Evolutionary conservation across 2,797 vertebrate genomes (phyloP).

Genomic region (Anguilla marmorata): DNA sequence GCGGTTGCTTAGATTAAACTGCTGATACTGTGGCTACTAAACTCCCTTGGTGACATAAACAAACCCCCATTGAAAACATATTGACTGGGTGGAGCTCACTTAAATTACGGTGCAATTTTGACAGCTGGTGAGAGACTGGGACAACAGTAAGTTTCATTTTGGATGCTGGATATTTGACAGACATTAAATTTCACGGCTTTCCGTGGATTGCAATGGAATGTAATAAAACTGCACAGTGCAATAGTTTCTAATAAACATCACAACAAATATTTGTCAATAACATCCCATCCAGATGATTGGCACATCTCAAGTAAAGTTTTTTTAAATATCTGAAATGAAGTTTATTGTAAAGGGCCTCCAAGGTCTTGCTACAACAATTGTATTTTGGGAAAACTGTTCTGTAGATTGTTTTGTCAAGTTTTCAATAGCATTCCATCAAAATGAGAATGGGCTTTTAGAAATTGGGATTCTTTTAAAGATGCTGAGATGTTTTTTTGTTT

Average conservation of each 20-base stretch:
- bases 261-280: neutral
- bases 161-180: neutral
- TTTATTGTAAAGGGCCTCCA: too few relatives aligned
- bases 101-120: constrained; percentile 19
- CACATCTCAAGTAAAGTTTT: too few relatives aligned
- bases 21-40: neutral
- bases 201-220: neutral
- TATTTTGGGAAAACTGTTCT: too few relatives aligned
- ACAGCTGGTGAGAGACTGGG: neutral
- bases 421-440: too few relatives aligned
- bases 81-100: constrained; percentile 27
- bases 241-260: neutral
- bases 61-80: constrained; percentile 11
- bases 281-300: neutral
- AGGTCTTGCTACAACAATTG: too few relatives aligned
- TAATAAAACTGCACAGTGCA: neutral
- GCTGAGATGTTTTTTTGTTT: too few relatives aligned
- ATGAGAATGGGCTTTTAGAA: too few relatives aligned
- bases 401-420: too few relatives aligned
- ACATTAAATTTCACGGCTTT: neutral
- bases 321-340: too few relatives aligned
- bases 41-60: constrained; percentile 28
- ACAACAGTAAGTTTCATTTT: neutral
- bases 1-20: neutral
- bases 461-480: too few relatives aligned